Evolutionary conservation across 2,113 vertebrate genomes (phyloP).

Genomic region (Psittacula cyanocephala): DNA sequence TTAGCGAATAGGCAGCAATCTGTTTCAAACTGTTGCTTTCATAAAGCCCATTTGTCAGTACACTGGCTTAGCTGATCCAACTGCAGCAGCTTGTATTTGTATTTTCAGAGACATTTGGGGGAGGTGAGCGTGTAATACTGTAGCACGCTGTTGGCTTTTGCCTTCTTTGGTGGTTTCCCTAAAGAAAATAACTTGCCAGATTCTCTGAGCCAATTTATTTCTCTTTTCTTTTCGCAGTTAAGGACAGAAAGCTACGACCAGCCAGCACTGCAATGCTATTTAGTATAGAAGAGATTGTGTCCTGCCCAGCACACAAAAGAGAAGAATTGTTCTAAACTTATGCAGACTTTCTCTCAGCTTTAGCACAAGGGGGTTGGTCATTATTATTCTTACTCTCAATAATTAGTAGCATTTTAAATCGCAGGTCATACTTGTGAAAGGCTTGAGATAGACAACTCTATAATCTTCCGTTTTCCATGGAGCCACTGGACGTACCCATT

Average conservation of each 20-base stretch:
- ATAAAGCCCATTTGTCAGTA: neutral
- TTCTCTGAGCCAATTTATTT: neutral
- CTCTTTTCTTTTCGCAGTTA: neutral
- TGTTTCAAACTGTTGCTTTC: neutral
- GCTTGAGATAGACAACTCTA: neutral
- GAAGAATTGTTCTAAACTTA: neutral
- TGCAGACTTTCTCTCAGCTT: neutral
- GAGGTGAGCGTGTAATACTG: neutral
- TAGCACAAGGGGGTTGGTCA: neutral
- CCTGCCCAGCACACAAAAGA: neutral
- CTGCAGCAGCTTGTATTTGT: conserved; percentile 17
- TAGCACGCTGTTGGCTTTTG: neutral
- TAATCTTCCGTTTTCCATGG: neutral
- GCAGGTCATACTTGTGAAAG: neutral
- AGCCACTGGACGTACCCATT: neutral
- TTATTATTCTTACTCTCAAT: neutral
- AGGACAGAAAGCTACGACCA: neutral
- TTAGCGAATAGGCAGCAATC: conserved; percentile 1
- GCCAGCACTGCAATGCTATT: neutral
- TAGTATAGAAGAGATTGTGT: neutral
- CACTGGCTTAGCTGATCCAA: neutral
- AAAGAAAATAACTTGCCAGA: neutral
- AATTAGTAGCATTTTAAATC: neutral
- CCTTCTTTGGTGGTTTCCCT: neutral
- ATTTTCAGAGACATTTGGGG: neutral